Base-by-base conservation (phyloP, 2,888 invertebrate genomes). In the Rhaphigaster nebulosa region DNA sequence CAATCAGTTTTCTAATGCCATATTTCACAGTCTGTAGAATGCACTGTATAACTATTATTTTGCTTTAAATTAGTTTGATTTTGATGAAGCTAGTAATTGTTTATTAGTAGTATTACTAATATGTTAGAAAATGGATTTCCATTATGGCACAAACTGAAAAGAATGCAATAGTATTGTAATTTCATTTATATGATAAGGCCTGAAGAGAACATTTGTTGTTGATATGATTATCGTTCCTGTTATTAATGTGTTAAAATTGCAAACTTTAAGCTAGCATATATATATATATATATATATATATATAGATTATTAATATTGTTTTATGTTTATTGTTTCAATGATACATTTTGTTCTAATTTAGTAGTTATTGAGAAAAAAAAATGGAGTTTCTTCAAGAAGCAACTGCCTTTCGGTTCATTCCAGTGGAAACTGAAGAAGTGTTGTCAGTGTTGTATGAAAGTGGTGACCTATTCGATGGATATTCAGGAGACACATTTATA, bases 401-500 rank as follows among this genome's bases (percentile, higher is more conserved):
- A 38, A 70, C 89, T 45, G 70, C 89, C 60, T 70, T 89, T 89
- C 52, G 41, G 89, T 89, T 54, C 65, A 70, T 70, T 70, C 89
- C 89, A 89, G 60, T 45, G 41, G 41, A 65, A 65, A 65, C 65
- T 45, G 70, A 70, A 88, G 88, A 89, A 89, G 89, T 89, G 89
- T 89, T 89, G 45, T 65, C 89, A 89, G 89, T 89, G 89, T 89
- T 89, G 70, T 70, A 89, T 45, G 70, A 41, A 65, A 89, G 60
- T 38, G 38, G 89, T 70, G 70, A 65, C 70, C 65, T 45, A 70
- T 38, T 65, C 26, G 70, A 34, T 38, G 89, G 89, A 89, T 70
- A 70, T 60, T 89, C 89, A 89, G 89, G 89, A 89, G 89, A 89
- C 89, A n/a, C 65, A 56, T 70, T 65, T 45, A 70, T 70, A 89